Evolutionary conservation across 2,888 invertebrate species (phyloP), one percentile per base, ranked within the genome.

Genomic region (Pyrgus malvae): DNA sequence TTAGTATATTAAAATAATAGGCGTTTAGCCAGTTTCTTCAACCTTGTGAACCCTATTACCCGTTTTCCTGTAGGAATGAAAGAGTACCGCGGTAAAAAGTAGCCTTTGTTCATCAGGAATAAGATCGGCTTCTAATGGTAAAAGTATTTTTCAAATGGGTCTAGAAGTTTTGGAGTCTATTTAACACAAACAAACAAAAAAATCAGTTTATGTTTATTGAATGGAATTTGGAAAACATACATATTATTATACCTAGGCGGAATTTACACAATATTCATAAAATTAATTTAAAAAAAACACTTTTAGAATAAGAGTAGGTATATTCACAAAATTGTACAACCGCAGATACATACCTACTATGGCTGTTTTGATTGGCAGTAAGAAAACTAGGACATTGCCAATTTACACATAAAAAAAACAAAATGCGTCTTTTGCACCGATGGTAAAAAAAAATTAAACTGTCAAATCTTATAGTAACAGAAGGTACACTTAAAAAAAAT

Each of bases 211-310:
- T 75, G 72, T 87, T 79, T 79, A 86, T 78, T 83, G 71, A 71
- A 79, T 73, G 78, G 67, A 87, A 86, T 85, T 87, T 61, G 84
- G 83, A 86, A 83, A 78, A 80, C 78, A 68, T 78, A 81, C 76
- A 79, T n/a, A n/a, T n/a, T n/a, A n/a, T n/a, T 72, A 70, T 65
- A 70, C 72, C 74, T 76, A 83, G 79, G 78, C 77, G 75, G 79
- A 37, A 16, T 37, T 17, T 37, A 37, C 37, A 67, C 37, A 37
- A 37, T n/a, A 17, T 38, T 17, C 11, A 38, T 19, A 38, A 38
- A 38, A 21, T 46, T 46, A 35, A 37, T 33, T n/a, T 16, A 50
- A 40, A 50, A 42, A 50, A 38, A 19, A 63, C 70, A 73, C 67
- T 16, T 21, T 23, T 12, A 25, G 14, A 41, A 23, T 23, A 37